Evolutionary conservation across 2,888 invertebrate genomes (phyloP).

Genomic region (Nezara viridula): DNA sequence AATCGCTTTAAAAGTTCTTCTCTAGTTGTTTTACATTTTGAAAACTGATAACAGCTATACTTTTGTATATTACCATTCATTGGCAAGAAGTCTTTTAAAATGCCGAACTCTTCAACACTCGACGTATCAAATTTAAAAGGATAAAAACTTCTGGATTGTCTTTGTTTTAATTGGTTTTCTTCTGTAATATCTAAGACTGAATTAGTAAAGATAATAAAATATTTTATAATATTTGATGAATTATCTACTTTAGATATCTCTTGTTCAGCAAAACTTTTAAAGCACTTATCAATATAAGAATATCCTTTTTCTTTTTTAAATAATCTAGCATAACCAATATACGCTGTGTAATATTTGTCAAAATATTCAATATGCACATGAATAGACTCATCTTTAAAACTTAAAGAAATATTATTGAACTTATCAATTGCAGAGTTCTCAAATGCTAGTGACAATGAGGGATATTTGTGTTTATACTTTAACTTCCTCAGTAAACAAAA

Average conservation of each 20-base stretch:
- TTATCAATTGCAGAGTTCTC: slow-evolving; percentile 36
- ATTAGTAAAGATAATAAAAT: slow-evolving; percentile 45
- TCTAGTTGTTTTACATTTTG: background rate
- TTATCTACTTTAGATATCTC: background rate
- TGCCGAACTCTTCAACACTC: background rate
- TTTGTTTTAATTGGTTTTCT: slow-evolving; percentile 13
- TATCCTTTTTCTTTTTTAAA: background rate
- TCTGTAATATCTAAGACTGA: slow-evolving; percentile 34
- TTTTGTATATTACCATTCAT: background rate
- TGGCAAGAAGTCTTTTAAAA: slow-evolving; percentile 30
- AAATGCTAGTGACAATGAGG: slow-evolving; percentile 38
- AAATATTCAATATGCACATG: slow-evolving; percentile 45
- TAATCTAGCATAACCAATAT: slow-evolving; percentile 32
- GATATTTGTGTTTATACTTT: background rate
- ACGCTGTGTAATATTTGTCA: background rate
- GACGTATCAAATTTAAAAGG: slow-evolving; percentile 33
- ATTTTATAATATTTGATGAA: slow-evolving; percentile 34
- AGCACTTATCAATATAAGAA: slow-evolving; percentile 40
- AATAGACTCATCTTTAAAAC: slow-evolving; percentile 25
- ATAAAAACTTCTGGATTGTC: slow-evolving; percentile 19
- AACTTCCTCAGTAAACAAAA: slow-evolving; percentile 34
- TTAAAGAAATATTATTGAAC: background rate
- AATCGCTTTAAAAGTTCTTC: slow-evolving; percentile 39
- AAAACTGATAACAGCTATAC: slow-evolving; percentile 26
- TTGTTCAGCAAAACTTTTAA: slow-evolving; percentile 31